A percentile compares a stretch with the other conserved stretches of the same genome.
Conservation (phyloP, 2,888 invertebrate genomes). For the Torymus texanus region DNA sequence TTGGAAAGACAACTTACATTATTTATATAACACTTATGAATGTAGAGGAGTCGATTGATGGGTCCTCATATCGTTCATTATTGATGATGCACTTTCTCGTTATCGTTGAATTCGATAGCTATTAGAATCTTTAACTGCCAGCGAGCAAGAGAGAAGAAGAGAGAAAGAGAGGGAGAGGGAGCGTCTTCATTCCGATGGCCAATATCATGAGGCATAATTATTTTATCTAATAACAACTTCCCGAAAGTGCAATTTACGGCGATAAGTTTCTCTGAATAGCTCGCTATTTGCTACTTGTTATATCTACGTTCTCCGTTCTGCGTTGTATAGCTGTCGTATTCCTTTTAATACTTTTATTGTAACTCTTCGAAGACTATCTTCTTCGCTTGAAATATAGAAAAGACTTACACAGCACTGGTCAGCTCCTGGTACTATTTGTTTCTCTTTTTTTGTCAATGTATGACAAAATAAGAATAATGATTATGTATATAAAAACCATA, state of each 20-base stretch:
- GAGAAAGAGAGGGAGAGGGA: neutral
- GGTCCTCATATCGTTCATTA: slow-evolving; percentile 35
- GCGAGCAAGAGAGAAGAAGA: too few species aligned
- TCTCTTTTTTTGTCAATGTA: too few species aligned
- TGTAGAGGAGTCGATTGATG: slow-evolving; percentile 26
- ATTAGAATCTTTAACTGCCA: slow-evolving; percentile 20
- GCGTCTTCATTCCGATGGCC: slow-evolving; percentile 30
- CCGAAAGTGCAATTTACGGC: slow-evolving; percentile 34
- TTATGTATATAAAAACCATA: too few species aligned
- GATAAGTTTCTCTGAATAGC: slow-evolving; percentile 49
- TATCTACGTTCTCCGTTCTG: slow-evolving; percentile 1
- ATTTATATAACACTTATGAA: slow-evolving; percentile 45
- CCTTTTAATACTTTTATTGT: too few species aligned
- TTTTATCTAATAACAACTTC: slow-evolving; percentile 50
- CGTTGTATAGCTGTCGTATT: too few species aligned
- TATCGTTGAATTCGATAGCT: slow-evolving; percentile 33
- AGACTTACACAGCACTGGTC: too few species aligned
- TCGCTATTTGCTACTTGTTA: neutral
- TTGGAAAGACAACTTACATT: slow-evolving; percentile 38
- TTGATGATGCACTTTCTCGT: slow-evolving; percentile 32
- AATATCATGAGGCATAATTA: slow-evolving; percentile 24
- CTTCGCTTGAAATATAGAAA: too few species aligned
- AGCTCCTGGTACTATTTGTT: too few species aligned
- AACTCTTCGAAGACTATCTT: too few species aligned
- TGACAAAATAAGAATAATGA: too few species aligned